Conservation (phyloP, 2,797 vertebrate genomes). For the Myotis vivesi region DNA sequence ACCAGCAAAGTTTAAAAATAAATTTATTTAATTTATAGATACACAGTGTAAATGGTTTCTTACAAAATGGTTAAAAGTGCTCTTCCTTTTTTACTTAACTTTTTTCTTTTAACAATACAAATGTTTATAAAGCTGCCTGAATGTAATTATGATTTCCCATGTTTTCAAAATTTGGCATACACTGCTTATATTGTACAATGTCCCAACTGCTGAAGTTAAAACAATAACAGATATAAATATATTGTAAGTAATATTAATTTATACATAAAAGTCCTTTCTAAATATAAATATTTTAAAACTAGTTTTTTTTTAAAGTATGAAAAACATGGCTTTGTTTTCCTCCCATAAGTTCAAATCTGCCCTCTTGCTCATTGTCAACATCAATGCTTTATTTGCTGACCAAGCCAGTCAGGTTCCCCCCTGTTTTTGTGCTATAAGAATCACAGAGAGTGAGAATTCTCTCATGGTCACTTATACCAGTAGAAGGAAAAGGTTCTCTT, state of each 20-base stretch:
- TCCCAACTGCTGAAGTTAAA: constrained; percentile 1
- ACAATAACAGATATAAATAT: background rate
- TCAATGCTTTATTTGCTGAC: background rate
- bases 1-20: constrained; percentile 7
- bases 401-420: background rate
- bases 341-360: background rate
- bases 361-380: background rate
- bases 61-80: constrained; percentile 3
- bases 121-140: constrained; percentile 7
- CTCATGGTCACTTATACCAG: rapidly evolving
- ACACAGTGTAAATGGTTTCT: background rate
- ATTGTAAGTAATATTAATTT: background rate
- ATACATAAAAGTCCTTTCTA: background rate
- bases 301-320: background rate
- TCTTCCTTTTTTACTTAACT: background rate
- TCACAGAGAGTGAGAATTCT: background rate
- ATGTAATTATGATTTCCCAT: background rate
- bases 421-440: background rate
- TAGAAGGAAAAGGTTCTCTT: background rate
- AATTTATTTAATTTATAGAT: background rate
- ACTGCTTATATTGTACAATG: background rate
- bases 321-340: background rate
- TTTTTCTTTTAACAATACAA: constrained; percentile 28
- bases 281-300: background rate
- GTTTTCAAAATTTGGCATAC: background rate